Percentiles rank a stretch among this genome's conserved stretches.
Conservation (phyloP, 2,113 vertebrate species). For the Microcebus lehilahytsara region DNA sequence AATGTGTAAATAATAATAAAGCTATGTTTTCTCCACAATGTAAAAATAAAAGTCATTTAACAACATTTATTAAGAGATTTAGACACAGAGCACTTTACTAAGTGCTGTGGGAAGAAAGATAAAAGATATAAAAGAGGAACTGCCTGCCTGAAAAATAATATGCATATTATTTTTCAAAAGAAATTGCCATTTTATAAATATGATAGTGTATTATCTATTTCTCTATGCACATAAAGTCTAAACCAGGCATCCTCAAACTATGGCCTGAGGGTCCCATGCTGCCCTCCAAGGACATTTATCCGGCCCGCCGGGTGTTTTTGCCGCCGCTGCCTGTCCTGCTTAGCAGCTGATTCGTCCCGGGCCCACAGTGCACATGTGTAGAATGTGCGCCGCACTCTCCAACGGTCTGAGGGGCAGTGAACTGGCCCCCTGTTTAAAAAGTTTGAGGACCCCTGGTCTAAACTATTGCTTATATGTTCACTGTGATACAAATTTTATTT, state of each 20-base stretch:
- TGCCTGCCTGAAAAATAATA: background rate
- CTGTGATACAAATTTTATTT: background rate
- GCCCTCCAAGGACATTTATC: too few relatives aligned
- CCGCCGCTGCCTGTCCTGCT: too few relatives aligned
- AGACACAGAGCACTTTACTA: background rate
- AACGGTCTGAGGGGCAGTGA: too few relatives aligned
- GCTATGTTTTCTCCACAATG: background rate
- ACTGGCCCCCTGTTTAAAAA: too few relatives aligned
- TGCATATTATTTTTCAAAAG: background rate
- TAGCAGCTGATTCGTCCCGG: too few relatives aligned
- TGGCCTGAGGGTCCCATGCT: accelerated
- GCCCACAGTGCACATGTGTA: too few relatives aligned
- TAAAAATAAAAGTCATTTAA: background rate
- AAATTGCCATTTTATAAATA: background rate
- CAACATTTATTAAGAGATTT: background rate
- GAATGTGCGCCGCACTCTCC: too few relatives aligned
- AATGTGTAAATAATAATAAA: background rate
- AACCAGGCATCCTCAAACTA: background rate
- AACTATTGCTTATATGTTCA: conserved; percentile 10
- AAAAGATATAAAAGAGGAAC: background rate
- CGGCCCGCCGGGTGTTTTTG: too few relatives aligned
- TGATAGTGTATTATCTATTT: background rate
- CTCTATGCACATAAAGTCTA: background rate
- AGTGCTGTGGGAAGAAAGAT: background rate
- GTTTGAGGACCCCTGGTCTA: background rate